Evolutionary conservation across 1,140 invertebrate genomes (phyloP), one percentile per base, ranked within the genome.

Genomic region (Drosophila murphyi): DNA sequence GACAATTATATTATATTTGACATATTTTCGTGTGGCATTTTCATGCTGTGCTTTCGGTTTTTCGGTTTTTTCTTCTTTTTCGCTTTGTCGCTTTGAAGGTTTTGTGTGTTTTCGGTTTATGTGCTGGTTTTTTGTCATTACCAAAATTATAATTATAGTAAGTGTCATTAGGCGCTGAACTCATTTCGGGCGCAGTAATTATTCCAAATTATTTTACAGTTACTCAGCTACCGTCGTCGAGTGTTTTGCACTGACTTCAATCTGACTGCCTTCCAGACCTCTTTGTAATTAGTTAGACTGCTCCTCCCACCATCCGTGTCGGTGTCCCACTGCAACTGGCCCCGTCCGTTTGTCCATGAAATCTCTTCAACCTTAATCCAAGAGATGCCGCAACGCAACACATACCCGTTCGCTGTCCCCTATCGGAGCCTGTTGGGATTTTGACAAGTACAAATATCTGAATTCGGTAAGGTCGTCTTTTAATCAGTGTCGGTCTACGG

Each of bases 391-490:
- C 65, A 20, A 20, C 20, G 20, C 20, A 20, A 20, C 20, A 20
- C n/a, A 4, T 34, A n/a, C 43, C 56, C 47, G 45, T 47, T 59
- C 37, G 32, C 41, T 12, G 45, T 50, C 60, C 28, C 35, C 41
- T 60, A 41, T 39, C 45, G 70, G 37, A 64, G 59, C 77, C 57
- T 71, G 76, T 78, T 61, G 68, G 73, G 79, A 63, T 76, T 70
- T 89, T 91, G 88, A 91, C 88, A 91, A 91, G 85, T 91, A 91
- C 83, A 91, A 91, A 91, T 91, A 76, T 89, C 72, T 73, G 80
- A 82, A 91, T 91, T 91, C 85, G 88, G 83, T 91, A 91, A 91
- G 88, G 88, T 91, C 90, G 83, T 82, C 89, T 89, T 91, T 91
- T 91, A 91, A 91, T 91, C 88, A 86, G 83, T 63, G 59, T 78